Evolutionary conservation across 2,888 invertebrate genomes (phyloP).

Genomic region (Melieria crassipennis): DNA sequence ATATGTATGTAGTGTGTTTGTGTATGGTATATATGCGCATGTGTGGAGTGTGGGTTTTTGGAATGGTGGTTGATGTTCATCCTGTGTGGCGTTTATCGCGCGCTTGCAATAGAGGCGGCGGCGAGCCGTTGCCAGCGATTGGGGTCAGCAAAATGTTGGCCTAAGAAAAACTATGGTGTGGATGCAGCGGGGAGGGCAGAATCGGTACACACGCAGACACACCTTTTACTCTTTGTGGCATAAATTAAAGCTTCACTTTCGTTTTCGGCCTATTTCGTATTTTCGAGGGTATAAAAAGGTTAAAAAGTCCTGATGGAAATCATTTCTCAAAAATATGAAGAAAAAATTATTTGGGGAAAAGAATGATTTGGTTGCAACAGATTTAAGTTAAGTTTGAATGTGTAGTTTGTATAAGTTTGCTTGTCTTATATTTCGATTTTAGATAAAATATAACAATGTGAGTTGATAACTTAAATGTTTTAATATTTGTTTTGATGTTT

Average conservation of each 20-base stretch:
- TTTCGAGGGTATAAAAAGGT: neutral
- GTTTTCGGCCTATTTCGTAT: neutral
- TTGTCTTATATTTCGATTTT: too few relatives aligned
- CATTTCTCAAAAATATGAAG: slow-evolving; percentile 8
- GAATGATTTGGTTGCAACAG: neutral
- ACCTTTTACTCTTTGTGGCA: neutral
- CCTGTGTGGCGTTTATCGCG: too few relatives aligned
- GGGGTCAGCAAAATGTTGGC: too few relatives aligned
- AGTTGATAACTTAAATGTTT: too few relatives aligned
- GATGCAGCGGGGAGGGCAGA: neutral
- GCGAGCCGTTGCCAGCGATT: too few relatives aligned
- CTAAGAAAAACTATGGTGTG: neutral
- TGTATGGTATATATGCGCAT: neutral
- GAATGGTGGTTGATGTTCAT: neutral
- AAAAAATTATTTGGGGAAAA: neutral
- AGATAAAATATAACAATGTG: too few relatives aligned
- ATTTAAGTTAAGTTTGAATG: neutral
- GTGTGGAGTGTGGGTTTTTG: neutral
- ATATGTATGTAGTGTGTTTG: neutral
- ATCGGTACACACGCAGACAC: neutral
- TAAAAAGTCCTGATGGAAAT: neutral
- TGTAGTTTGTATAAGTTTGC: neutral
- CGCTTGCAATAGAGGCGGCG: too few relatives aligned
- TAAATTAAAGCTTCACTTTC: neutral
- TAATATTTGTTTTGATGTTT: too few relatives aligned